phyloP scores from a whole-genome alignment of 2,797 vertebrate genomes.

The Nyctibius grandis region DNA sequence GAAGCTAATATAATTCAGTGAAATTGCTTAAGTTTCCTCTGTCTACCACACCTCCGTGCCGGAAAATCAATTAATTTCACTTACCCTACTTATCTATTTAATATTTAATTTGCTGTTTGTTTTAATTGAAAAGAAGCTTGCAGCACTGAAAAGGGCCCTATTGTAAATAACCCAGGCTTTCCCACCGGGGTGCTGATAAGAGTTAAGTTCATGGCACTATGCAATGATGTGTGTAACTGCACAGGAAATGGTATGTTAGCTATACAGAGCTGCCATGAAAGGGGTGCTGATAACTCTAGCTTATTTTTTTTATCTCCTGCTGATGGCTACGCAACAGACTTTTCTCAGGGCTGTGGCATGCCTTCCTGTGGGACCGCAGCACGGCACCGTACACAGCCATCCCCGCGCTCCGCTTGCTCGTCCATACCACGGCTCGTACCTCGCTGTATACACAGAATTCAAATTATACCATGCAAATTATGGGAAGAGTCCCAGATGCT shows the following conservation, averaged over 20 bases:
- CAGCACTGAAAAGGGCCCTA: background rate
- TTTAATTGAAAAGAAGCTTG: conserved; percentile 32
- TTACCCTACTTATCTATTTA: conserved; percentile 17
- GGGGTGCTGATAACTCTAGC: background rate
- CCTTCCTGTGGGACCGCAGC: background rate
- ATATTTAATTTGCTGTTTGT: conserved; percentile 47
- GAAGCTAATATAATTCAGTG: background rate
- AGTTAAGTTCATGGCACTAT: conserved; percentile 9
- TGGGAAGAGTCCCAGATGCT: background rate
- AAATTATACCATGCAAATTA: background rate
- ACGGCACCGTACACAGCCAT: background rate
- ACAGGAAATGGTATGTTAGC: conserved; percentile 35
- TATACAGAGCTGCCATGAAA: background rate
- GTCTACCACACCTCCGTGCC: background rate
- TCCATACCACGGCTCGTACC: accelerated
- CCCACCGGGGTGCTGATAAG: conserved; percentile 24
- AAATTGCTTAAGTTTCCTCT: background rate
- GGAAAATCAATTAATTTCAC: conserved; percentile 10
- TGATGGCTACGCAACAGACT: background rate
- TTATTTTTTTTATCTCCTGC: background rate
- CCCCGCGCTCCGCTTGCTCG: background rate
- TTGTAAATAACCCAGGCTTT: conserved; percentile 13
- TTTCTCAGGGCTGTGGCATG: background rate
- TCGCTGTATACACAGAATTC: background rate
- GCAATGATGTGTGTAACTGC: conserved; percentile 17